These are phyloP conservation scores for Gymnocheta viridis DNA, from an alignment of 2,888 invertebrate genomes.

Conservation along the genomic window DNA sequence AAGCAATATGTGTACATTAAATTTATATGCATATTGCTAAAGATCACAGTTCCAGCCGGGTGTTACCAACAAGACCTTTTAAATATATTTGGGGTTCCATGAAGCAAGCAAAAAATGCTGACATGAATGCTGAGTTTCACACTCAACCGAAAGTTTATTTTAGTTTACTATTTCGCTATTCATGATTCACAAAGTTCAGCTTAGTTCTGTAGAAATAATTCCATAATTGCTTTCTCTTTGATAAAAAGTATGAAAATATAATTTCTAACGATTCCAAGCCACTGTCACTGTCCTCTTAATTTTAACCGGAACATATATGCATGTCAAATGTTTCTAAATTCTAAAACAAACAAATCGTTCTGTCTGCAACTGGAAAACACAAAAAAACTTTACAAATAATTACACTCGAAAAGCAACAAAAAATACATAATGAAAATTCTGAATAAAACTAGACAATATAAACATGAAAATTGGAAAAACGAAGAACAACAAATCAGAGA, in stretches of 20 bases:
- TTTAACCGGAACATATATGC: slow-evolving; percentile 53
- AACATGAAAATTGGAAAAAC: not conserved
- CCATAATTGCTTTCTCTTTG: no score
- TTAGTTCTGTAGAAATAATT: no score
- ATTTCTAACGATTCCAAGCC: not conserved
- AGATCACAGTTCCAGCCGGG: no score
- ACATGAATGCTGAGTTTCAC: no score
- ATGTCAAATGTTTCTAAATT: slow-evolving; percentile 39
- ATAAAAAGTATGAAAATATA: not conserved
- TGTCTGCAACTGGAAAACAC: slow-evolving; percentile 31
- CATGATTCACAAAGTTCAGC: no score
- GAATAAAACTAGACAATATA: slow-evolving; percentile 30
- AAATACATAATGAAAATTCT: not conserved
- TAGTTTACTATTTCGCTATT: no score
- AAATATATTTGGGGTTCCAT: no score
- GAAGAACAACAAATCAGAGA: slow-evolving; percentile 13
- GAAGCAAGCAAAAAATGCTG: no score
- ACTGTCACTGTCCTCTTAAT: slow-evolving; percentile 10
- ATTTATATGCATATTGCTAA: no score
- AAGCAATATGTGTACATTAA: no score
- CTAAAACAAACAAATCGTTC: slow-evolving; percentile 42
- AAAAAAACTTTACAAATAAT: slow-evolving; percentile 38
- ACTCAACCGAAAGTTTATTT: no score
- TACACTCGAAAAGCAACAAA: slow-evolving; percentile 45
- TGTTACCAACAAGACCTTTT: no score